These are phyloP conservation scores for Tiliacea aurago DNA, from an alignment of 2,888 invertebrate genomes.

Conservation along the genomic window DNA sequence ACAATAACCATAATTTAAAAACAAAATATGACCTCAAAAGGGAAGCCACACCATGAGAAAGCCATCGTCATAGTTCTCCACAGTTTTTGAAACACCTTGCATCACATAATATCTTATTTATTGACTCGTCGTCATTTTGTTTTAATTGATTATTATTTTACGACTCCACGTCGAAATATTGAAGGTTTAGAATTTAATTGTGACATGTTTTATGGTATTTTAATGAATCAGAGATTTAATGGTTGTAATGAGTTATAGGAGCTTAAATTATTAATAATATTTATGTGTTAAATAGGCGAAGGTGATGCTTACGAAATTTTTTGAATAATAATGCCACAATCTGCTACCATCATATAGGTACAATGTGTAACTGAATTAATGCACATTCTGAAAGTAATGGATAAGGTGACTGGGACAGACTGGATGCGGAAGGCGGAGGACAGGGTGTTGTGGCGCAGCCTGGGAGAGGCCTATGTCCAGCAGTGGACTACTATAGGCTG, in stretches of 20 bases:
- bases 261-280: conserved; percentile 36
- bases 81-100: conserved; percentile 51
- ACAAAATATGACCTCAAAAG: conserved; percentile 44
- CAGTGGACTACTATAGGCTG: no score
- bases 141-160: conserved; percentile 58
- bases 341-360: no score
- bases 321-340: conserved; percentile 5
- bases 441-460: no score
- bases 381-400: no score
- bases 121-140: conserved; percentile 47
- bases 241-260: conserved; percentile 46
- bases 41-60: conserved; percentile 57
- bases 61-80: conserved; percentile 54
- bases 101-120: conserved; percentile 40
- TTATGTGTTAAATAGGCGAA: conserved; percentile 39
- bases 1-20: conserved; percentile 43
- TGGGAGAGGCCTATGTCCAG: no score
- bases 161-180: conserved; percentile 45
- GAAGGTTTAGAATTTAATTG: conserved; percentile 52
- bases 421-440: no score
- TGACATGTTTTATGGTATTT: conserved; percentile 53
- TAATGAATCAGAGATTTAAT: conserved; percentile 64
- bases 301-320: neutral
- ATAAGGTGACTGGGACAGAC: no score
- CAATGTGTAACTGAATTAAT: no score